Base-by-base conservation (phyloP, 2,113 vertebrate genomes). In the Nymphicus hollandicus region DNA sequence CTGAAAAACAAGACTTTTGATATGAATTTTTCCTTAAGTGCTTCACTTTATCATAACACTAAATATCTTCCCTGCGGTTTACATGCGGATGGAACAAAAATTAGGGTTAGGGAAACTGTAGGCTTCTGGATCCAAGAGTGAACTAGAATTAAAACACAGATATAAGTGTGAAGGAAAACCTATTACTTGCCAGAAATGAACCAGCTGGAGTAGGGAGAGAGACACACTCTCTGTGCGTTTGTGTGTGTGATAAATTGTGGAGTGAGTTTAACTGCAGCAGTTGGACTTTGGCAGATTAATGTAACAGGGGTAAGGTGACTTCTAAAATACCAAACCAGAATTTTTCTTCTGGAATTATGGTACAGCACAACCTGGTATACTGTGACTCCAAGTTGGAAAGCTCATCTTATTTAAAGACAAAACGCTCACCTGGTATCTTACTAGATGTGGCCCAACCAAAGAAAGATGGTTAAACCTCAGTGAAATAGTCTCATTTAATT, bases 101-200 rank as follows among this genome's bases (percentile, higher is more conserved):
- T 37, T 24, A 72, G 78, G 53, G 47, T 33, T 86, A 18, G 65
- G 63, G 66, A 82, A 17, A 53, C 46, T 68, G 12, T 13, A 87
- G 52, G 13, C 25, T 81, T 66, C n/a, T 43, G 31, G 18, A 58
- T 93, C 70, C 64, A 14, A 44, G n/a, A 50, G 17, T 35, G 44
- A 69, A 20, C 64, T 86, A 86, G 96, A 97, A 93, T 93, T 87
- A 88, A 93, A 92, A 73, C 65, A 50, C 31, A 58, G 31, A 52
- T 83, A 43, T 58, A 78, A 83, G 39, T 69, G 17, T 68, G 68
- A 93, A 86, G 69, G 76, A 94, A 86, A 74, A 72, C 13, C 6
- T 72, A 37, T 64, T 92, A 46, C 23, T 82, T 88, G n/a, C 9
- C 50, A 89, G n/a, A 28, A 29, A 71, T 43, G 84, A 94, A 55